Evolutionary conservation across 2,888 invertebrate species (phyloP).

Genomic region (Aphelenchoides bicaudatus): DNA sequence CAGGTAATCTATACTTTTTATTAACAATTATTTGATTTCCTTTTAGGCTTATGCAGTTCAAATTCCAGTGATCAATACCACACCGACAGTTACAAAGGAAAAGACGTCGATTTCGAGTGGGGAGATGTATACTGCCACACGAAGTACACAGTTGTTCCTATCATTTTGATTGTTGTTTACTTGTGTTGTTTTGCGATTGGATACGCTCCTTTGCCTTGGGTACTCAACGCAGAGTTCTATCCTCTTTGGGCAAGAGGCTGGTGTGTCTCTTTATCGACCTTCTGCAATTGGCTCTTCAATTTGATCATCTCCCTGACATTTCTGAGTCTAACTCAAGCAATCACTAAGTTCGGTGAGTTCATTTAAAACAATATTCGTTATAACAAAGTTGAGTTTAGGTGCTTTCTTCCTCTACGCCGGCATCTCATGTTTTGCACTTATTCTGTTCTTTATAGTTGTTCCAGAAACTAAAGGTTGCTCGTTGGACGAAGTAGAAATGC

Average conservation of each 20-base stretch:
- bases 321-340: slow-evolving; percentile 56
- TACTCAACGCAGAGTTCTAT: slow-evolving; percentile 66
- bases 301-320: slow-evolving; percentile 66
- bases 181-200: slow-evolving; percentile 34
- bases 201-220: slow-evolving; percentile 67
- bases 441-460: slow-evolving; percentile 63
- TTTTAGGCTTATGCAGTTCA: slow-evolving; percentile 8
- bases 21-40: not conserved
- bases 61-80: slow-evolving; percentile 12
- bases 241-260: slow-evolving; percentile 66
- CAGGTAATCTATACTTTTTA: slow-evolving; percentile 14
- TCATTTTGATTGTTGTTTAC: slow-evolving; percentile 54
- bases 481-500: slow-evolving; percentile 44
- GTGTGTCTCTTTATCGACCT: slow-evolving; percentile 58
- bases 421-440: slow-evolving; percentile 62
- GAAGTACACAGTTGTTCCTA: slow-evolving; percentile 60
- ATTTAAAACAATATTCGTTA: too few relatives aligned
- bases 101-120: slow-evolving; percentile 24
- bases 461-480: slow-evolving; percentile 66
- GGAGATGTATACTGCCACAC: slow-evolving; percentile 50
- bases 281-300: slow-evolving; percentile 65
- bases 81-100: slow-evolving; percentile 13
- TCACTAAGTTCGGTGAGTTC: slow-evolving; percentile 47
- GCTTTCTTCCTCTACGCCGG: slow-evolving; percentile 66
- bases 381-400: too few relatives aligned